Base-by-base conservation (phyloP, 2,888 invertebrate genomes). In the Xylota sylvarum region DNA sequence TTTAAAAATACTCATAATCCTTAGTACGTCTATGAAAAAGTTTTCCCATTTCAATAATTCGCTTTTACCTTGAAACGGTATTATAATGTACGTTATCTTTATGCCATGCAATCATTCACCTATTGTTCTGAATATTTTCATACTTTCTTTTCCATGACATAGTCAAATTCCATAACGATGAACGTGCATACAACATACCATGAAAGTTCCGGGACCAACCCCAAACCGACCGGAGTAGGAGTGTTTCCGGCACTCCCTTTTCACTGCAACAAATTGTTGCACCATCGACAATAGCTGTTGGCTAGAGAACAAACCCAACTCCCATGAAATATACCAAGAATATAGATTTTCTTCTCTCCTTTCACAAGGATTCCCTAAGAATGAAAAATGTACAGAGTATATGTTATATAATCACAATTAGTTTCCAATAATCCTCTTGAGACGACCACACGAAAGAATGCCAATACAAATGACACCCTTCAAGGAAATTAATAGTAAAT, bases 401-500 rank as follows among this genome's bases (percentile, higher is more conserved):
- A 32, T 69, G 77, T 50, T 69, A 7, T 40, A 69, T 74, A 48
- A 55, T 37, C 37, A 77, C 62, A 70, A 83, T 78, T 78, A 78
- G 82, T 83, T 78, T 60, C 19, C 70, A 78, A 72, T 83, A 67
- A 58, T 58, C 65, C 78, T 43, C 52, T 37, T 40, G 56, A 48
- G 70, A 58, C 56, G 70, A 32, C 62, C 35, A n/a, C 48, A 70
- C 48, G 23, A 65, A 65, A 27, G 35, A 70, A 65, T 67, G 40
- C 56, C 65, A 78, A 78, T 72, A 72, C 78, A 78, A 77, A 82
- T 72, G 82, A 72, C 78, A 56, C 65, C 58, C 78, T 83, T 72
- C 72, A 67, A 65, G 69, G 58, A 72, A 83, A 83, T 83, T 72
- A 83, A 83, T 83, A 78, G 82, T 64, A 64, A 77, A 76, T 32